Conservation (phyloP, 2,113 vertebrate genomes). For the Geococcyx californianus region DNA sequence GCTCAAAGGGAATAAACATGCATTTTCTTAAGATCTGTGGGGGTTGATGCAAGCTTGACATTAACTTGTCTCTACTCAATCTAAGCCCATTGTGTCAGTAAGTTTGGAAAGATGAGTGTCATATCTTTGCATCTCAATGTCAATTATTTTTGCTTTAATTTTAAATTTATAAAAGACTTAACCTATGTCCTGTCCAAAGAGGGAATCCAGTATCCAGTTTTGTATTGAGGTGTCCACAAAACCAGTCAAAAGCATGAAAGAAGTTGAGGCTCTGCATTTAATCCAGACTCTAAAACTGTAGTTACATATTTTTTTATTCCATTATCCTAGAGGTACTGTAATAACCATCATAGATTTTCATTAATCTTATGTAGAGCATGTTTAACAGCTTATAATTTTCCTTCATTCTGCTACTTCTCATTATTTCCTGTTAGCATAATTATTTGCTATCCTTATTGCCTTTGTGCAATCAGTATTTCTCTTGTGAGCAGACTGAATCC, state of each 20-base stretch:
- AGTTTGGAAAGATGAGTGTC: not conserved
- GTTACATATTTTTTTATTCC: slow-evolving; percentile 10
- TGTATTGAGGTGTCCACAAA: not conserved
- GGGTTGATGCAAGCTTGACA: not conserved
- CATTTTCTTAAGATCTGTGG: not conserved
- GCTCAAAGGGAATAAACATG: not conserved
- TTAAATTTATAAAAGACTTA: not conserved
- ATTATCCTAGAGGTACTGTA: not conserved
- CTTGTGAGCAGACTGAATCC: slow-evolving; percentile 7
- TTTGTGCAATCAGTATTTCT: not conserved
- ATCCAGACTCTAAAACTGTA: not conserved
- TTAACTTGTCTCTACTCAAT: not conserved
- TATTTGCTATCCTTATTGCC: not conserved
- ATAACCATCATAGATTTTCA: not conserved
- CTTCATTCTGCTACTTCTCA: not conserved
- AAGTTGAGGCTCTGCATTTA: not conserved
- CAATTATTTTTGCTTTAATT: not conserved
- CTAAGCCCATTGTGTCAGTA: not conserved
- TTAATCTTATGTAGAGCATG: not conserved
- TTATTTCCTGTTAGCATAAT: not conserved
- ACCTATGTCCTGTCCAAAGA: not conserved
- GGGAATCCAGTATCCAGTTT: not conserved
- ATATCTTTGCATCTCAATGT: not conserved
- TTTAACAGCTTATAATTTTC: not conserved
- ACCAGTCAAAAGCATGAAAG: not conserved